Base-by-base conservation (phyloP, 1,140 invertebrate genomes). In the Platorchestia sp. region DNA sequence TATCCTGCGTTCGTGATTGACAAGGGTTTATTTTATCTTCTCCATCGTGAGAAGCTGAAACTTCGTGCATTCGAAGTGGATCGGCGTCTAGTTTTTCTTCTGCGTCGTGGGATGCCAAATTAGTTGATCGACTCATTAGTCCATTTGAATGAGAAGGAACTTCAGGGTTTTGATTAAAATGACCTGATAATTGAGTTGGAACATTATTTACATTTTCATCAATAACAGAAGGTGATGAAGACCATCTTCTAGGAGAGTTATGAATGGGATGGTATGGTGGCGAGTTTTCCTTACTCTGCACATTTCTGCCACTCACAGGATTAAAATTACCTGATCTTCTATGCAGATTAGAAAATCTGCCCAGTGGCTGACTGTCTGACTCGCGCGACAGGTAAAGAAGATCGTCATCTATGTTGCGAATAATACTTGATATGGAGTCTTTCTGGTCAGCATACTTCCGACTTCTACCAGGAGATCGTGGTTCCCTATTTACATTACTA, bases 391-490 rank as follows among this genome's bases (percentile, higher is more conserved):
- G n/a, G 42, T 42, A 44, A 0, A 89, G 5, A 42, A 89, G 87
- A 44, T 89, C 87, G 87, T 89, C 36, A 89, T 89, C 87, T 19
- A 89, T 89, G 87, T 89, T 89, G 14, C 87, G 87, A 42, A 89
- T 89, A 14, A 89, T 89, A 44, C 87, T 89, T 89, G 87, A 89
- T 89, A 89, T 89, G 14, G 87, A 89, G 87, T 89, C 87, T 44
- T 89, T 89, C 43, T 89, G 87, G 43, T 89, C 10, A 44, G 87
- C n/a, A 89, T 89, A 89, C 7, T 44, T 41, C 7, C 87, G 87
- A 41, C 42, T 22, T 89, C 87, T 89, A 41, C 41, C 87, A 89
- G 87, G 87, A 89, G 43, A 89, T 16, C 41, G 22, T 42, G 87
- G 10, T 42, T 89, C 87, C 42, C 87, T 14, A 89, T 41, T 42